Evolutionary conservation across 2,113 vertebrate genomes (phyloP).

Genomic region (Gasterosteus nipponicus): DNA sequence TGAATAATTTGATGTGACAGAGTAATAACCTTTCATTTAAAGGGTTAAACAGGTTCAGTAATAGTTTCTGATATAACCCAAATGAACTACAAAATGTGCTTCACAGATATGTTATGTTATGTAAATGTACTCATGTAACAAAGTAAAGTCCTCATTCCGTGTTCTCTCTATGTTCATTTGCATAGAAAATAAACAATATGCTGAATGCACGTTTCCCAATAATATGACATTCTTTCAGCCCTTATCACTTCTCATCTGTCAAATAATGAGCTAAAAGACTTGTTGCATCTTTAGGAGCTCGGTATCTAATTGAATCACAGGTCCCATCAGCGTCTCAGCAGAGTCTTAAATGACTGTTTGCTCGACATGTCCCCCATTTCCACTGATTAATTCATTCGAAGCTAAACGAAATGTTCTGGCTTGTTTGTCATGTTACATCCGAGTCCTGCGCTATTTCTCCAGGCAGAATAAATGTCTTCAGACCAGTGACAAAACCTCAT

Average conservation of each 20-base stretch:
- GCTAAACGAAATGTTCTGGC: conserved; percentile 86
- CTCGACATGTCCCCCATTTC: conserved; percentile 77
- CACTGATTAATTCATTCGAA: conserved; percentile 84
- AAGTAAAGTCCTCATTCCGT: no score
- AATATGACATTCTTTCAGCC: background rate
- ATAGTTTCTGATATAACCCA: background rate
- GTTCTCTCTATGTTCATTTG: background rate
- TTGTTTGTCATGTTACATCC: conserved; percentile 81
- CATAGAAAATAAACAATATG: background rate
- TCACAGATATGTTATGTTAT: background rate
- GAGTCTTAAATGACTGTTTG: conserved; percentile 79
- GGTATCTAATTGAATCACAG: conserved; percentile 84
- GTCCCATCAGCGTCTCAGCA: conserved; percentile 76
- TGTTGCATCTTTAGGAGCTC: conserved; percentile 70
- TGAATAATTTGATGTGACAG: background rate
- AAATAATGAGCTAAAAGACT: conserved; percentile 53
- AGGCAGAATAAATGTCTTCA: conserved; percentile 36
- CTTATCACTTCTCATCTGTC: background rate
- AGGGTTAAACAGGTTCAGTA: conserved; percentile 5
- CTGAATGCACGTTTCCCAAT: background rate
- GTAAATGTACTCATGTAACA: no score
- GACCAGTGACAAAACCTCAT: conserved; percentile 5
- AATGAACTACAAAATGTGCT: background rate
- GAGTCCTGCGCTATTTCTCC: conserved; percentile 53
- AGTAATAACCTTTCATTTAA: background rate